Base-by-base conservation (phyloP, 2,888 invertebrate genomes). In the Noctua janthe region DNA sequence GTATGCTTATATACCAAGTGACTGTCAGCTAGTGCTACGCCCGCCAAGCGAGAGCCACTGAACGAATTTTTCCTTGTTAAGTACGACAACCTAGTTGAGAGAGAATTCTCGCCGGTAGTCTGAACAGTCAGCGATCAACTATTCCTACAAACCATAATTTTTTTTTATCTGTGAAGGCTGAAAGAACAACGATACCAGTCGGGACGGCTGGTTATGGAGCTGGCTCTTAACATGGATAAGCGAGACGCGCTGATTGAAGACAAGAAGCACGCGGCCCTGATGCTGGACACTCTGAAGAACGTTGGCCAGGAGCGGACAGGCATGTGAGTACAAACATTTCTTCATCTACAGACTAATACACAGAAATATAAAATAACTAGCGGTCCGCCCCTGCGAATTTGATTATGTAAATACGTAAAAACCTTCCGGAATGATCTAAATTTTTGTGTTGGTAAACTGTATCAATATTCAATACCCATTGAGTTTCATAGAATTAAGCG, bases 151-250 rank as follows among this genome's bases (percentile, higher is more conserved):
- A 35, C 11, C 1, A 13, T 35, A 2, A 76, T 76, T 29, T 6
- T 15, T 35, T 35, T 35, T 35, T 35, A 43, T 47, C 15, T 76
- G 17, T 76, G 35, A 13, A 86, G 84, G 81, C 74, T 90, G 66
- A 95, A 97, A 87, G 97, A 97, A 82, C 97, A 97, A 89, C 91
- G 92, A 23, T 96, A 95, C 82, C 97, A 97, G 89, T 95, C 95
- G n/a, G 94, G 95, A 70, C 94, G 97, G 35, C 91, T 97, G 71
- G 89, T 95, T 88, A 92, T 93, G 85, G 97, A 97, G 87, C 93
- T 97, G 69, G 92, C 95, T 0, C 86, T 95, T 39, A 97, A 97
- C 84, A 93, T 95, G 73, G 91, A 93, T n/a, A 96, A 97, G 83
- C 93, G 97, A 1, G 95, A 97, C 83, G 92, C 93, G 0, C 93